A percentile compares a stretch with the other conserved stretches of the same genome.
Evolutionary conservation across 2,113 vertebrate genomes (phyloP).

Genomic region (Columba livia): DNA sequence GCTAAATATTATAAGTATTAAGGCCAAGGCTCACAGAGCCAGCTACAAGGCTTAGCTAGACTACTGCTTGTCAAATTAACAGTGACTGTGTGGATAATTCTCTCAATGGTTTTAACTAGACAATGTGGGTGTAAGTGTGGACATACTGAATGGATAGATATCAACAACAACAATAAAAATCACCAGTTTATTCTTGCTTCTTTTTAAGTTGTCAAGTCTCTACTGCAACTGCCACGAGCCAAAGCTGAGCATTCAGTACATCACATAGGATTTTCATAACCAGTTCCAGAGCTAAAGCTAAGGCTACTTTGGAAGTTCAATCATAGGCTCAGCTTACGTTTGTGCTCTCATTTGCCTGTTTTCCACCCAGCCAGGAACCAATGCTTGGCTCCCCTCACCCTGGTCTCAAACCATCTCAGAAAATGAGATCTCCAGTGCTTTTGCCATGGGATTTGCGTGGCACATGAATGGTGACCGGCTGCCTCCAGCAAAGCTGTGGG

Average conservation of each 20-base stretch:
- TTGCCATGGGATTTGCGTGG: accelerated
- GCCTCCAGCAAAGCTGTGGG: neutral
- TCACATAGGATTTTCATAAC: neutral
- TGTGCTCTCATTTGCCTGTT: neutral
- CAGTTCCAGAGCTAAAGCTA: neutral
- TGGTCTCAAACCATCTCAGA: neutral
- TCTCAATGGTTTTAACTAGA: neutral
- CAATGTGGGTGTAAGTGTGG: neutral
- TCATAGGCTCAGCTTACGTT: neutral
- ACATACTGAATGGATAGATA: neutral
- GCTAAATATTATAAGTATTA: neutral
- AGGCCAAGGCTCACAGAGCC: neutral
- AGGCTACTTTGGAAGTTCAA: neutral
- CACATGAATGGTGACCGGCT: neutral
- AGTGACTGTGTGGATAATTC: neutral
- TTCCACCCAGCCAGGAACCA: neutral
- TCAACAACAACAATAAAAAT: neutral
- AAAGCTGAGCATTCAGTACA: neutral
- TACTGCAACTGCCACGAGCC: neutral
- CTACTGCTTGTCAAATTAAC: neutral
- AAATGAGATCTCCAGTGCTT: neutral
- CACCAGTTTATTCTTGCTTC: neutral
- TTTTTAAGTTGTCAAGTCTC: neutral
- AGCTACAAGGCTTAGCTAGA: neutral
- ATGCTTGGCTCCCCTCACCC: neutral